phyloP scores from a whole-genome alignment of 2,113 vertebrate genomes.

The Condylura cristata region DNA sequence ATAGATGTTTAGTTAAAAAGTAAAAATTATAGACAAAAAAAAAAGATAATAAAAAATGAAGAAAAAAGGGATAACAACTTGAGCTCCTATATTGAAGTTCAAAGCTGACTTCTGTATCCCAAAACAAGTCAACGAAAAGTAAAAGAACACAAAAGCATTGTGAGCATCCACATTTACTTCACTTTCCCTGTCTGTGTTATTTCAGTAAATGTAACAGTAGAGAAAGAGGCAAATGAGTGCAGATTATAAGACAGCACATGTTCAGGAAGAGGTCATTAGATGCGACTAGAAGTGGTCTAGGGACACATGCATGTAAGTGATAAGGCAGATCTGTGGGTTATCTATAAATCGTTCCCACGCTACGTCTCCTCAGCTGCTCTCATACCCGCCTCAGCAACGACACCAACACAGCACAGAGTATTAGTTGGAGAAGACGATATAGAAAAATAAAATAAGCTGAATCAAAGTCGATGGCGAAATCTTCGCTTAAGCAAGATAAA shows the following conservation, averaged over 20 bases:
- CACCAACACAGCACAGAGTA: background rate
- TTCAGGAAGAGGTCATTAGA: slow-evolving; percentile 48
- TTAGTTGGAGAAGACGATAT: background rate
- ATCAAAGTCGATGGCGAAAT: slow-evolving; percentile 11
- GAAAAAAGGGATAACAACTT: background rate
- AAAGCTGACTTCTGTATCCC: slow-evolving; percentile 16
- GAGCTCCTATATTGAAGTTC: slow-evolving; percentile 36
- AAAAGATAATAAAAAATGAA: no score
- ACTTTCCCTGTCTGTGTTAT: background rate
- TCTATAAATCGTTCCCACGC: slow-evolving; percentile 52
- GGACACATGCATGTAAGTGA: slow-evolving; percentile 35
- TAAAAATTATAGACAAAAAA: no score
- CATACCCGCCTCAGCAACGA: background rate
- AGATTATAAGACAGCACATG: slow-evolving; percentile 29
- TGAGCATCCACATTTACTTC: background rate
- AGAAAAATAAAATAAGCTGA: background rate
- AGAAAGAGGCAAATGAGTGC: slow-evolving; percentile 61
- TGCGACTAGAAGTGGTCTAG: slow-evolving; percentile 26
- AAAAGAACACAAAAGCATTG: slow-evolving; percentile 48
- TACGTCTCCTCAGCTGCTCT: background rate
- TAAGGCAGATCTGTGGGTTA: slow-evolving; percentile 12
- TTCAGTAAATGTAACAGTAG: background rate
- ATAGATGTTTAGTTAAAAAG: no score
- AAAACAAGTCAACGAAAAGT: slow-evolving; percentile 56
- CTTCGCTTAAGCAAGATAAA: background rate